These are phyloP conservation scores for Echinops telfairi DNA, from an alignment of 2,113 vertebrate genomes.

Conservation along the genomic window DNA sequence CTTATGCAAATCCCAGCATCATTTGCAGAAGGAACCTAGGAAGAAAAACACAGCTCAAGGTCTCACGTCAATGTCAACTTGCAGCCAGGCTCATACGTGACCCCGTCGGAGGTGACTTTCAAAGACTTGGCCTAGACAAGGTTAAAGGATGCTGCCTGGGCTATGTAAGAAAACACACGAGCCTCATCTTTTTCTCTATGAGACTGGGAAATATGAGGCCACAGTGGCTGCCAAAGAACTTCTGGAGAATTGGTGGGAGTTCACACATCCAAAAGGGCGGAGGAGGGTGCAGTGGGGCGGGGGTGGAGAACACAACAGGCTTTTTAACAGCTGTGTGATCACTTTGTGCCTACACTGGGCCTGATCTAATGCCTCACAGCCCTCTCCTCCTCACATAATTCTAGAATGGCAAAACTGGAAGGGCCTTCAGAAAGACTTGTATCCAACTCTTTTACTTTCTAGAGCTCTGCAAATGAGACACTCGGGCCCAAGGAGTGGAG, in stretches of 20 bases:
- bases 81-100: no score
- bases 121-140: not conserved
- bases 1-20: not conserved
- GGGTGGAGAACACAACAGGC: no score
- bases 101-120: not conserved
- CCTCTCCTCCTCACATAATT: not conserved
- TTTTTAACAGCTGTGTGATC: not conserved
- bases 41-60: not conserved
- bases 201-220: not conserved
- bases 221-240: not conserved
- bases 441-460: not conserved
- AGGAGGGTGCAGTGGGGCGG: no score
- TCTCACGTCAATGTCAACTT: not conserved
- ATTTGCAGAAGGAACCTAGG: not conserved
- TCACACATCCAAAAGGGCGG: not conserved
- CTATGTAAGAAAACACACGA: not conserved
- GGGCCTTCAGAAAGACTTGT: not conserved
- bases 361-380: not conserved
- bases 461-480: not conserved
- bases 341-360: not conserved
- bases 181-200: constrained; percentile 1
- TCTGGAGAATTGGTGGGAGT: not conserved
- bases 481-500: not conserved
- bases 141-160: not conserved
- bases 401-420: not conserved